phyloP scores from a whole-genome alignment of 2,113 vertebrate genomes.

The Mustela lutreola region DNA sequence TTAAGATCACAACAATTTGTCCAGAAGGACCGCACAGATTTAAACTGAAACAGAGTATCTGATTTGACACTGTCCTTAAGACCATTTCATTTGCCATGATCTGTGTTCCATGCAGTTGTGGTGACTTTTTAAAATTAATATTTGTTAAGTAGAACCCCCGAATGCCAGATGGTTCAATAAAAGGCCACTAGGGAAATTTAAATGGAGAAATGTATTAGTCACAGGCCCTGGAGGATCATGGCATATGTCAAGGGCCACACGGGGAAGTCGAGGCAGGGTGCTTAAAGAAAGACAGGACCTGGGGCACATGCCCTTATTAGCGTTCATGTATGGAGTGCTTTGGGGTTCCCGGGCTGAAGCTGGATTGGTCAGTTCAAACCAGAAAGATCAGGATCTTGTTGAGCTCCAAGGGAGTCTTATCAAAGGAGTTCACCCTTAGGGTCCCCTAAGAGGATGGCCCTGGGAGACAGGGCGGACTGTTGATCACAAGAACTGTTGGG shows the following conservation, averaged over 20 bases:
- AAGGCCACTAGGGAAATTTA: not conserved
- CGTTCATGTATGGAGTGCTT: not conserved
- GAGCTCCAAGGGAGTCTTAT: not conserved
- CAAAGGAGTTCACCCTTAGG: not conserved
- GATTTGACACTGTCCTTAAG: not conserved
- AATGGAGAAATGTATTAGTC: not conserved
- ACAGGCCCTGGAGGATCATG: not conserved
- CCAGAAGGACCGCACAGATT: not conserved
- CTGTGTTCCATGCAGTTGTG: not conserved
- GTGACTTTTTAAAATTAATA: not conserved
- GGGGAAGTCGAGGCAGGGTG: not conserved
- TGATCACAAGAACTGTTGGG: not conserved
- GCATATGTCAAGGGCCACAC: not conserved
- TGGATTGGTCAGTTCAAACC: not conserved
- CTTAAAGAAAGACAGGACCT: not conserved
- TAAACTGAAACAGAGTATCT: not conserved
- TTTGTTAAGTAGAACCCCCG: not conserved
- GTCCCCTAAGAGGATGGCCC: not conserved
- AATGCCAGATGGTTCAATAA: not conserved
- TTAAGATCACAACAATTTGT: slow-evolving; percentile 3
- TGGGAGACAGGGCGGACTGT: not conserved
- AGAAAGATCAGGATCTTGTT: not conserved
- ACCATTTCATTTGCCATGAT: not conserved
- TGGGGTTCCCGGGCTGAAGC: not conserved
- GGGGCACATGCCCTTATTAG: not conserved